Conservation (phyloP, 2,888 invertebrate genomes). For the Hypomecis atomaria region DNA sequence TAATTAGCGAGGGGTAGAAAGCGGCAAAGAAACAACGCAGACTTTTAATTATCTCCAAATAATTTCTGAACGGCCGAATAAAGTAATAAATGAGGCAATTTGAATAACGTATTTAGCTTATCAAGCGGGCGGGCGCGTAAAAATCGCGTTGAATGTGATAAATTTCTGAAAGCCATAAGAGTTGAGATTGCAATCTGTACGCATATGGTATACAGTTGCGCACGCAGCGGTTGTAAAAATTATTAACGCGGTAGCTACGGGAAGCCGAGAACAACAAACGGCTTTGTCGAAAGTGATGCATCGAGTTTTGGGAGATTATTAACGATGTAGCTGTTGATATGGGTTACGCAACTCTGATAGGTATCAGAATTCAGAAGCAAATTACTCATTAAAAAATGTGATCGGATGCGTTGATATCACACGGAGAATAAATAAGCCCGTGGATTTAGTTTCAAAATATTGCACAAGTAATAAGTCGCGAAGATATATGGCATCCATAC, state of each 20-base stretch:
- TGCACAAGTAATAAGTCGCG: constrained; percentile 19
- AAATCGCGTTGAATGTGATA: constrained; percentile 39
- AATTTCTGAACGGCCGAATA: constrained; percentile 41
- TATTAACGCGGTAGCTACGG: constrained; percentile 47
- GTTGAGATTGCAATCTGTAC: constrained; percentile 60
- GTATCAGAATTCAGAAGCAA: constrained; percentile 23
- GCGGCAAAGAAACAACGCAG: constrained; percentile 43
- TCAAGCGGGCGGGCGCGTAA: constrained; percentile 37
- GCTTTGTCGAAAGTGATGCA: constrained; percentile 42
- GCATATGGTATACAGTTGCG: constrained; percentile 70
- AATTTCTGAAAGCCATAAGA: constrained; percentile 61
- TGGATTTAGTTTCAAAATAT: constrained; percentile 21
- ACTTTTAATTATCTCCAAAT: constrained; percentile 57
- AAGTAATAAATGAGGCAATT: constrained; percentile 55
- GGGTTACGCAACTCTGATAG: constrained; percentile 27
- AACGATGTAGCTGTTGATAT: constrained; percentile 27
- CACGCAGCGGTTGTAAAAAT: constrained; percentile 59
- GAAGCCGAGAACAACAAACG: constrained; percentile 46
- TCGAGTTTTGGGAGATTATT: constrained; percentile 28
- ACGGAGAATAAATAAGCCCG: constrained; percentile 3
- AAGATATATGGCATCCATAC: constrained; percentile 37
- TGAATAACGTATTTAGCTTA: constrained; percentile 53
- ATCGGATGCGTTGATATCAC: constrained; percentile 8
- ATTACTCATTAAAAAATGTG: constrained; percentile 19
- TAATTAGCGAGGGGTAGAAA: constrained; percentile 66